Base-by-base conservation (phyloP, 1,140 invertebrate species). In the Temnothorax nylanderi region DNA sequence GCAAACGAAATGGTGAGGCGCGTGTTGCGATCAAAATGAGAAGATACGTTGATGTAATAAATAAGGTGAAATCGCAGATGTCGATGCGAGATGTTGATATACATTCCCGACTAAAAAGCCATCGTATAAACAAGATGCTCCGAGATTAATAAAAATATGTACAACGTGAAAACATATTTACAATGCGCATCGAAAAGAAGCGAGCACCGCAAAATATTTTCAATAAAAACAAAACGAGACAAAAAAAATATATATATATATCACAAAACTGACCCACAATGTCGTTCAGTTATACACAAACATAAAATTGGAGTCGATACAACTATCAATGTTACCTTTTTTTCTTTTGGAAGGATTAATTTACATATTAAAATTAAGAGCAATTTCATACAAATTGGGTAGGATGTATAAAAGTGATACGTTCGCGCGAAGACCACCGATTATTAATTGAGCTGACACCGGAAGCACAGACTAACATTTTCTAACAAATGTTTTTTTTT, bases 131-230 rank as follows among this genome's bases (percentile, higher is more conserved):
- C 21, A 49, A 67, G 41, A 74, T 78, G 60, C 21, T 51, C n/a
- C 60, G 37, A 62, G 65, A 74, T 54, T 81, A 81, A 90, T 85
- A 90, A 90, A 77, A 90, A 77, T 90, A 91, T 91, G 60, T 90
- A 91, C 89, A 90, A 88, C 81, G 77, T 90, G 71, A 77, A 76
- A 85, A 67, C 67, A 47, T 91, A 91, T 90, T 86, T 91, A 91
- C 89, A 91, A 76, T 16, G 64, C 54, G 65, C 41, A 62, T 86
- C 77, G 65, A 82, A 86, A 82, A 49, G 64, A 78, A 51, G 85
- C 77, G 54, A 81, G 44, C 44, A 72, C 37, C 65, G 64, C n/a
- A n/a, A 81, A 67, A 69, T 69, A 76, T 47, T 37, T 80, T 78
- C 51, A 44, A 74, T 56, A 47, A 62, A n/a, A 37, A 51, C 58